These are phyloP conservation scores for Solenopsis fugax DNA, from an alignment of 1,140 invertebrate species.

Conservation along the genomic window DNA sequence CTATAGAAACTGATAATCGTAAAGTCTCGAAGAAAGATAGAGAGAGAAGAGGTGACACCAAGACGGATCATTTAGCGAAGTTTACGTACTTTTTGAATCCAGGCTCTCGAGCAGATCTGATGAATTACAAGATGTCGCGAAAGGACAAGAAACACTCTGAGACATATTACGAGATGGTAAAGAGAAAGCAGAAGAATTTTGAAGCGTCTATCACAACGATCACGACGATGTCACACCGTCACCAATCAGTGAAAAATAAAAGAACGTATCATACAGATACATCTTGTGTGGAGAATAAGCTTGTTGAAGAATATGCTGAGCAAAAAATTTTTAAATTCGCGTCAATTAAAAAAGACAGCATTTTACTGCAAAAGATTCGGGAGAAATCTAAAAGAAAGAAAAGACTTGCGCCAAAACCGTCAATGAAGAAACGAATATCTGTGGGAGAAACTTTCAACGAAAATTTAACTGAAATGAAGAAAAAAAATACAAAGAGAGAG, in stretches of 20 bases:
- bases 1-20: no score
- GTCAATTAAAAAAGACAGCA: conserved; percentile 53
- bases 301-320: conserved; percentile 1
- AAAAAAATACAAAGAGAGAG: not conserved
- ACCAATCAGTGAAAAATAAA: no score
- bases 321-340: conserved; percentile 17
- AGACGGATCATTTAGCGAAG: conserved; percentile 71
- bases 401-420: conserved; percentile 66
- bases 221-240: conserved; percentile 17
- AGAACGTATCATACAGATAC: not conserved
- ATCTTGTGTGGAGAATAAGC: not conserved
- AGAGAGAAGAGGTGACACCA: not conserved
- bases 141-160: conserved; percentile 85
- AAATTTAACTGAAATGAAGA: not conserved
- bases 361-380: conserved; percentile 67
- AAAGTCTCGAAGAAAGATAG: not conserved
- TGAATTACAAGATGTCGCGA: conserved; percentile 82
- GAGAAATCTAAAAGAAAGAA: conserved; percentile 68
- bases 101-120: conserved; percentile 70
- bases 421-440: not conserved
- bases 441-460: not conserved
- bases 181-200: conserved; percentile 68
- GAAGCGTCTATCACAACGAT: conserved; percentile 67
- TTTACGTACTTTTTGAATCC: conserved; percentile 84
- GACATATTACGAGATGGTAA: conserved; percentile 82